Percentiles rank a stretch among this genome's conserved stretches.
phyloP scores from a whole-genome alignment of 1,140 invertebrate species.

The Parapsyche elsis region DNA sequence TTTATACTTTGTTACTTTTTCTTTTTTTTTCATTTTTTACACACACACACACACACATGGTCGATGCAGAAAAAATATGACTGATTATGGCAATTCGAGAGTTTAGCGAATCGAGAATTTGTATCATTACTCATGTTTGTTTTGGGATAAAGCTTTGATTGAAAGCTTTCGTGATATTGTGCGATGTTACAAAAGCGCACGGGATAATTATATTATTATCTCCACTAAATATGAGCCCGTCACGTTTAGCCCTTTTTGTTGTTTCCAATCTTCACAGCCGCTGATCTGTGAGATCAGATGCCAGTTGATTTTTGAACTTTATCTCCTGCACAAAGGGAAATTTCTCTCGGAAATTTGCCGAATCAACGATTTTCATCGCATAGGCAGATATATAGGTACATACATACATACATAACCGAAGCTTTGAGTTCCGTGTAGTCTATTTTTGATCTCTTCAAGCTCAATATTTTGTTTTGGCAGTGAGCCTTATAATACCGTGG shows the following conservation, averaged over 20 bases:
- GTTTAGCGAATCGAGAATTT: no score
- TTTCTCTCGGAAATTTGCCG: not conserved
- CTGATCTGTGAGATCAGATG: conserved; percentile 18
- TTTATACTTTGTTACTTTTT: no score
- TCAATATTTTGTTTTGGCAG: no score
- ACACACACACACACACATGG: no score
- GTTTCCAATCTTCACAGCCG: conserved; percentile 4
- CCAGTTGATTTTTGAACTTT: conserved; percentile 5
- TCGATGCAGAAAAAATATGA: no score
- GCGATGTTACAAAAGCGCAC: not conserved
- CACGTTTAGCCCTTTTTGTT: not conserved
- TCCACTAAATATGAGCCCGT: not conserved
- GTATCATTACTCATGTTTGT: no score
- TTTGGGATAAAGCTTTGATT: not conserved
- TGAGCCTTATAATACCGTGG: no score
- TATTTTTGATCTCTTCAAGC: not conserved
- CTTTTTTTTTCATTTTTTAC: no score
- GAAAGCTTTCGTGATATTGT: not conserved
- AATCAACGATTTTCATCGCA: not conserved
- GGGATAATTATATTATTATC: not conserved
- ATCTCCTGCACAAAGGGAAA: not conserved
- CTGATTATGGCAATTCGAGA: no score
- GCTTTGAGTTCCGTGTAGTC: not conserved
- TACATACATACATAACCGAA: no score
- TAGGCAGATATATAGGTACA: no score